A percentile compares a stretch with the other conserved stretches of the same genome.
These are phyloP conservation scores for Salvator merianae DNA, from an alignment of 2,113 vertebrate species.

Conservation along the genomic window DNA sequence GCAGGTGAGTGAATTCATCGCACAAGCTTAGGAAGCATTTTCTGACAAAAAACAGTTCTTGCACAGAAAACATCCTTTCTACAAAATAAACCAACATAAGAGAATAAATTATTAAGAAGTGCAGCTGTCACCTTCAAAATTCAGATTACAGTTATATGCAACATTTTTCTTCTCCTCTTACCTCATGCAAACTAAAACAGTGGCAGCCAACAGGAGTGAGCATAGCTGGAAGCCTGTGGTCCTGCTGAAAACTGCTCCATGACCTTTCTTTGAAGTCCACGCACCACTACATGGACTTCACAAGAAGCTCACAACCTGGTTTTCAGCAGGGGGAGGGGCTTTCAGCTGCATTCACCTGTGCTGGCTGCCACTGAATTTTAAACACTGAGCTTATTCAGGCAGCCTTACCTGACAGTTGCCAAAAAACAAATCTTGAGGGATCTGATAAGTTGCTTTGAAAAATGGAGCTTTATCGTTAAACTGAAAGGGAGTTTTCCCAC, in stretches of 20 bases:
- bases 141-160: constrained; percentile 14
- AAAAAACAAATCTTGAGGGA: not conserved
- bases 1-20: not conserved
- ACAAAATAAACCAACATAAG: constrained; percentile 3
- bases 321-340: no score
- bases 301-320: no score
- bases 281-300: no score
- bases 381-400: not conserved
- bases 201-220: no score
- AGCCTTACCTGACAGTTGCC: constrained; percentile 12
- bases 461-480: not conserved
- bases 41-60: not conserved
- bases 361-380: not conserved
- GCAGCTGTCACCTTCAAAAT: constrained; percentile 22
- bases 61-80: not conserved
- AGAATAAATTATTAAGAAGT: constrained; percentile 41
- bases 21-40: not conserved
- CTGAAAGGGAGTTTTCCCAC: not conserved
- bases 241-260: no score
- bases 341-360: no score
- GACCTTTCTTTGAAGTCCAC: no score
- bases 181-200: not conserved
- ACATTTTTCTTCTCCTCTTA: constrained; percentile 24
- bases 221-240: no score
- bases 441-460: constrained; percentile 32